Percentiles rank a stretch among this genome's conserved stretches.
These are phyloP conservation scores for Diploscapter pachys DNA, from an alignment of 1,140 invertebrate genomes.

Conservation along the genomic window DNA sequence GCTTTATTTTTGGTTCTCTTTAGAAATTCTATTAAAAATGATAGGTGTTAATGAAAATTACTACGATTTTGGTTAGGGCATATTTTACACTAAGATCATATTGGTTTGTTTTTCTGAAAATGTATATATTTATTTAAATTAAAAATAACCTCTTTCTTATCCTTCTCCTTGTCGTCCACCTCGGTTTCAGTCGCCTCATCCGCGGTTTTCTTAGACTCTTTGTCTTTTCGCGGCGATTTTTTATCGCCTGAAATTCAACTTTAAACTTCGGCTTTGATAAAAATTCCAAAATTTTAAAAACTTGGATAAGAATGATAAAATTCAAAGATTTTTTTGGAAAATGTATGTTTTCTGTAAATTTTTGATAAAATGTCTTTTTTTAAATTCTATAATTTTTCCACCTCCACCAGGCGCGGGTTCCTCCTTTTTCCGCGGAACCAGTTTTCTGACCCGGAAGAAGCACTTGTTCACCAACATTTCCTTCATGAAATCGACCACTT, in stretches of 20 bases:
- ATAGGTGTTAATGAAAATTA: no score
- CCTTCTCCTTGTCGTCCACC: conserved; percentile 36
- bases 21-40: no score
- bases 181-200: conserved; percentile 24
- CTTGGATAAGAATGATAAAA: no score
- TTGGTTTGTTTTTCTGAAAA: conserved; percentile 60
- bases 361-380: conserved; percentile 7
- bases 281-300: no score
- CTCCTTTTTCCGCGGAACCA: conserved; percentile 60
- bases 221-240: background rate
- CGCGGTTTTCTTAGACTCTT: conserved; percentile 37
- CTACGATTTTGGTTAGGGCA: no score
- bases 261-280: no score
- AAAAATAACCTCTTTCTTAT: conserved; percentile 60
- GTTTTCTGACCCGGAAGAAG: conserved; percentile 51
- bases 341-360: no score
- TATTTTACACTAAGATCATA: background rate
- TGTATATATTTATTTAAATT: no score
- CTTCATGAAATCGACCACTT: conserved; percentile 68
- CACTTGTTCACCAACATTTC: conserved; percentile 60
- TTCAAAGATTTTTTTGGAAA: no score
- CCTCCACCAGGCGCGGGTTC: conserved; percentile 53
- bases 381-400: background rate
- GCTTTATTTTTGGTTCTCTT: no score
- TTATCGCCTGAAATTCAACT: background rate